Conservation (phyloP, 2,113 vertebrate species). For the Spizaetus ornatus region DNA sequence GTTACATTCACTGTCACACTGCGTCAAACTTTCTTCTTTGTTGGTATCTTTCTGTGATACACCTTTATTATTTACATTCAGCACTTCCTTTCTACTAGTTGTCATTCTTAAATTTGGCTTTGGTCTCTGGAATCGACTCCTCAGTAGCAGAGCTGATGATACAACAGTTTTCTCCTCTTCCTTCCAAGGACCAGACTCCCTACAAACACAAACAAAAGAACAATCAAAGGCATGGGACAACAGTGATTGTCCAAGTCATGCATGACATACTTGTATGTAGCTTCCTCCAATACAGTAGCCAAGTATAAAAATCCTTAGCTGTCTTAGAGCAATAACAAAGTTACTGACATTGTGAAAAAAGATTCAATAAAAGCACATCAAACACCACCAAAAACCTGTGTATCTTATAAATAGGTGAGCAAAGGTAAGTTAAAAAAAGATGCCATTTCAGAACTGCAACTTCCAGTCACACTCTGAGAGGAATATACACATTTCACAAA, state of each 20-base stretch:
- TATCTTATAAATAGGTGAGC: not conserved
- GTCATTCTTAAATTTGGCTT: slow-evolving; percentile 69
- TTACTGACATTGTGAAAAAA: not conserved
- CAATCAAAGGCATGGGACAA: not conserved
- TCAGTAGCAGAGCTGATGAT: slow-evolving; percentile 63
- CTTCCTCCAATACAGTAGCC: not conserved
- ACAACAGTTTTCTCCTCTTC: slow-evolving; percentile 39
- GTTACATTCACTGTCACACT: not conserved
- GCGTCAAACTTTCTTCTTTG: not conserved
- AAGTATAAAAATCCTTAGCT: not conserved
- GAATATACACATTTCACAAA: not conserved
- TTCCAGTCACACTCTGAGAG: not conserved
- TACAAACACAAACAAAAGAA: slow-evolving; percentile 44
- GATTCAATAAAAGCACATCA: not conserved
- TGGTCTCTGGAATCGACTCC: slow-evolving; percentile 67
- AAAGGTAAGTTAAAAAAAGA: not conserved
- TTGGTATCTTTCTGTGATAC: not conserved
- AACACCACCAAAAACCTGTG: not conserved
- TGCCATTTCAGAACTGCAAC: not conserved
- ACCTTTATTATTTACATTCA: not conserved
- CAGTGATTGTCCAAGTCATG: not conserved
- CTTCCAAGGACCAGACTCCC: slow-evolving; percentile 36
- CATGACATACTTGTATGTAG: not conserved
- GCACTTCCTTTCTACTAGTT: slow-evolving; percentile 54
- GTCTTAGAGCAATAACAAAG: not conserved